Base-by-base conservation (phyloP, 2,797 vertebrate species). In the Jordanella pulchra region DNA sequence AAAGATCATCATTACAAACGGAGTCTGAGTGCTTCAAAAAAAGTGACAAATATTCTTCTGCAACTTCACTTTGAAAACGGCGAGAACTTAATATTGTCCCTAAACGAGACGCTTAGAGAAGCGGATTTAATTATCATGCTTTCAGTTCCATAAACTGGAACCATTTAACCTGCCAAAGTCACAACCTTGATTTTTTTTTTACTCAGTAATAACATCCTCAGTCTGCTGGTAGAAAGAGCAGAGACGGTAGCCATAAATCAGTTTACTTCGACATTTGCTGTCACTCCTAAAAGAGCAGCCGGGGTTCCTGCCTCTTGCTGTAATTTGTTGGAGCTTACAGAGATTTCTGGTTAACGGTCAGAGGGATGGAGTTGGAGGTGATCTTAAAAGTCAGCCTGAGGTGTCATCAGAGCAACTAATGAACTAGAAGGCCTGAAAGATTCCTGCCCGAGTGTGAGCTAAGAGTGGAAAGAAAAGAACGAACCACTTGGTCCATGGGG, bases 401-500 rank as follows among this genome's bases (percentile, higher is more conserved):
- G 21, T 23, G 48, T 50, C 48, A 48, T 17, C 15, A 17, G 47
- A 18, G 47, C 47, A 48, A 15, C 47, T 48, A 6, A 48, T n/a
- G 18, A 12, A 63, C 35, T 12, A 35, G 58, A 21, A 39, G 21
- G 35, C 17, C 18, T 12, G 3, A 23, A 35, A 2, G 35, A 23
- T 60, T 60, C 21, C 14, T 35, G 58, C 13, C 6, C 17, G 10
- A 7, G 15, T 25, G 4, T 61, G 58, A 12, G 32, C 23, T 61
- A 7, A 64, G 6, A 39, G 39, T 3, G 47, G 27, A 44, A 9
- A 56, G 58, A 23, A 27, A 30, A 50, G 60, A 27, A 45, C 23
- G 75, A 96, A 99, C 98, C 96, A 99, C 97, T 96, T 99, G 98
- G 92, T 99, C 98, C 97, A 99, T 99, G 75, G 97, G 98, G 84